A percentile compares a stretch with the other conserved stretches of the same genome.
Conservation (phyloP, 2,888 invertebrate genomes). For the Hemaris fuciformis region DNA sequence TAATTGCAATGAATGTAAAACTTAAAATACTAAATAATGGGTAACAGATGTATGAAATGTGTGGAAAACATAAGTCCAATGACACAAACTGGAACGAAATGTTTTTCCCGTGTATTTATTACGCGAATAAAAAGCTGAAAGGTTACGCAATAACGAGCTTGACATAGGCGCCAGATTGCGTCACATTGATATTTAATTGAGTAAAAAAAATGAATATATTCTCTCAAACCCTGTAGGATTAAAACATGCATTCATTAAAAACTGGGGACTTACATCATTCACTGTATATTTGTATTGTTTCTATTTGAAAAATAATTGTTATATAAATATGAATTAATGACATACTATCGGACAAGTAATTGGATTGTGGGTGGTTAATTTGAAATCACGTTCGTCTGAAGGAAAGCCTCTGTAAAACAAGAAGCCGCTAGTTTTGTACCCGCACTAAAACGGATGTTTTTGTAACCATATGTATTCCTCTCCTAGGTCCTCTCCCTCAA, state of each 20-base stretch:
- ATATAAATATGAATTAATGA: too few species aligned
- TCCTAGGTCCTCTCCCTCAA: too few species aligned
- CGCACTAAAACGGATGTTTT: too few species aligned
- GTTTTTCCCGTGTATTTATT: slow-evolving; percentile 9
- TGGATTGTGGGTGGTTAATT: too few species aligned
- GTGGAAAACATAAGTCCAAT: background rate
- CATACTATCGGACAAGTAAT: too few species aligned
- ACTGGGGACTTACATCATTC: background rate
- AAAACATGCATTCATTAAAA: background rate
- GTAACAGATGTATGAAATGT: background rate
- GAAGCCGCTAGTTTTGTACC: too few species aligned
- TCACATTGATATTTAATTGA: slow-evolving; percentile 48
- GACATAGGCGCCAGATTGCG: slow-evolving; percentile 45
- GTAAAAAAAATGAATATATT: slow-evolving; percentile 45
- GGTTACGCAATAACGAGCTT: slow-evolving; percentile 45
- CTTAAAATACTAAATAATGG: background rate
- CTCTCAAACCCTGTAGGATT: slow-evolving; percentile 19
- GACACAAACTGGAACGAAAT: background rate
- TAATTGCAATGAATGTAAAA: too few species aligned
- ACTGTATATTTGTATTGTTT: too few species aligned
- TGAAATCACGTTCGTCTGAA: too few species aligned
- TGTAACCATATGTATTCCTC: too few species aligned
- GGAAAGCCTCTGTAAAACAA: too few species aligned
- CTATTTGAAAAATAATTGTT: too few species aligned
- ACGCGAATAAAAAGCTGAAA: slow-evolving; percentile 31